A percentile compares a stretch with the other conserved stretches of the same genome.
phyloP scores from a whole-genome alignment of 2,888 invertebrate species.

The Phymatocera aterrima region DNA sequence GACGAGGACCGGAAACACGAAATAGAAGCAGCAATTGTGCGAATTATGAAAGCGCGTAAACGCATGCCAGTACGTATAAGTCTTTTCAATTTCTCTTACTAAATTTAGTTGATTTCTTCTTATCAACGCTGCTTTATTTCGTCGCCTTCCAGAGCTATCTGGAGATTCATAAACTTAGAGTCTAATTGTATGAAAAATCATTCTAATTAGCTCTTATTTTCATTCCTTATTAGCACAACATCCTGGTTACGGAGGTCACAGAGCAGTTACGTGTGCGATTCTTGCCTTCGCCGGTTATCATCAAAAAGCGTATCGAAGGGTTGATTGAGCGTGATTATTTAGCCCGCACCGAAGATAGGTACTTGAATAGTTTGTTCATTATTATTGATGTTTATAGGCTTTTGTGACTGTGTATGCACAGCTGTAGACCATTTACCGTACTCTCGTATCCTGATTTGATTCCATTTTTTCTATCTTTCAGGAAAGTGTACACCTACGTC shows the following conservation, averaged over 20 bases:
- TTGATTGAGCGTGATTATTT: slow-evolving; percentile 99
- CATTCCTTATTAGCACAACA: slow-evolving; percentile 84
- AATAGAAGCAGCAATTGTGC: slow-evolving; percentile 99
- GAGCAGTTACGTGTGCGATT: slow-evolving; percentile 98
- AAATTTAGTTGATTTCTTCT: no score
- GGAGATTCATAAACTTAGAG: background rate
- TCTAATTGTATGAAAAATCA: background rate
- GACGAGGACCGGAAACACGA: slow-evolving; percentile 99
- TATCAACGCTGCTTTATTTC: slow-evolving; percentile 22
- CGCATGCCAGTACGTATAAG: slow-evolving; percentile 86
- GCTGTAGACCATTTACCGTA: background rate
- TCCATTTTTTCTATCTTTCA: slow-evolving; percentile 68
- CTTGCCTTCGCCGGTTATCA: slow-evolving; percentile 97
- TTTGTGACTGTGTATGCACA: background rate
- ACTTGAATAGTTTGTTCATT: slow-evolving; percentile 17
- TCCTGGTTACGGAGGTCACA: slow-evolving; percentile 97
- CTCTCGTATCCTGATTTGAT: background rate
- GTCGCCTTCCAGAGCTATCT: slow-evolving; percentile 44
- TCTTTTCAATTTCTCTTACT: no score
- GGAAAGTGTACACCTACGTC: slow-evolving; percentile 96
- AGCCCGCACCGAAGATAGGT: slow-evolving; percentile 96
- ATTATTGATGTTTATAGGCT: background rate
- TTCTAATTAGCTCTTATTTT: slow-evolving; percentile 41
- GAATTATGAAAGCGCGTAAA: slow-evolving; percentile 99
- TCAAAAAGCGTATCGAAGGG: slow-evolving; percentile 99